Percentiles rank a stretch among this genome's conserved stretches.
Conservation (phyloP, 2,888 invertebrate species). For the Osedax fenrisi region DNA sequence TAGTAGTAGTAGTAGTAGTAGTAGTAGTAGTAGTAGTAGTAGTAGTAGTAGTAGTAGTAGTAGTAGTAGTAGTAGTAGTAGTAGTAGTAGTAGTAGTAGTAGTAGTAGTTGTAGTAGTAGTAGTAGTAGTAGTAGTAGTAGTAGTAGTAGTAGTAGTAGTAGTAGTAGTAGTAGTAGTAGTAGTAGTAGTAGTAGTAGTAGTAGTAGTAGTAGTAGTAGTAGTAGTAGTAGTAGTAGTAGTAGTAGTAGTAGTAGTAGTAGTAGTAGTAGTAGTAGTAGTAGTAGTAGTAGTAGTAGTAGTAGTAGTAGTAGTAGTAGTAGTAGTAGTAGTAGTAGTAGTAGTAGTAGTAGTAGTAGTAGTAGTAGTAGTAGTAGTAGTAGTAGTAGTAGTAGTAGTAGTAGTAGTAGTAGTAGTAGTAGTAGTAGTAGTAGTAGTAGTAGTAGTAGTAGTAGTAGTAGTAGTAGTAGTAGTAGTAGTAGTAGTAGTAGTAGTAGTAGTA, state of each 20-base stretch:
- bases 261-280: conserved; percentile 2
- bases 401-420: conserved; percentile 2
- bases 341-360: conserved; percentile 2
- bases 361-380: conserved; percentile 2
- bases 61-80: conserved; percentile 2
- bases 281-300: conserved; percentile 2
- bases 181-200: conserved; percentile 2
- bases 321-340: conserved; percentile 2
- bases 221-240: conserved; percentile 2
- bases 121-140: too few species aligned
- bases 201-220: conserved; percentile 2
- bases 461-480: conserved; percentile 2
- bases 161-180: conserved; percentile 2
- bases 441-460: conserved; percentile 2
- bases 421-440: conserved; percentile 2
- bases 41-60: conserved; percentile 2
- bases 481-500: conserved; percentile 2
- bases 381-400: conserved; percentile 2
- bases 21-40: conserved; percentile 2
- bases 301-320: conserved; percentile 2
- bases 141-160: conserved; percentile 2
- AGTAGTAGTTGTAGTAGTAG: background rate
- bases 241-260: conserved; percentile 2
- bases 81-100: conserved; percentile 2
- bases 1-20: conserved; percentile 2